Base-by-base conservation (phyloP, 92 coral and sea anemone genomes). In the Ricordea florida region DNA sequence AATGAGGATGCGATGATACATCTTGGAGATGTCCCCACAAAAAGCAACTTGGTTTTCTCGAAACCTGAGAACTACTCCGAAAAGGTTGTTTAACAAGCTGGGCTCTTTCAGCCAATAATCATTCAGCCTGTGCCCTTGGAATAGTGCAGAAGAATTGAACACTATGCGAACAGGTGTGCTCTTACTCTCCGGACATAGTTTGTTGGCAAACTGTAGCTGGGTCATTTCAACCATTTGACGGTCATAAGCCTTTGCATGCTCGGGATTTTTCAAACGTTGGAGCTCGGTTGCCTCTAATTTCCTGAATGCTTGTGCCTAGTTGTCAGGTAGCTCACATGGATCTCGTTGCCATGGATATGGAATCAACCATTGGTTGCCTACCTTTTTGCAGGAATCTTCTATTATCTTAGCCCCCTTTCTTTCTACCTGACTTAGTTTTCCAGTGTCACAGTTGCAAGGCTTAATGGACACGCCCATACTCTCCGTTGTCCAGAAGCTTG, bases 81-180 rank as follows among this genome's bases (percentile, higher is more conserved):
- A 68, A 47, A 83, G 42, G 48, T 48, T 83, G 77, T 68, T 44
- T 20, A 82, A 48, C 66, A 83, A 48, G 48, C 69, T 66, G 5
- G 80, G 89, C 3, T 79, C 84, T 49, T 74, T 82, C 70, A 50
- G 29, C 87, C 87, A 82, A 65, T 74, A 74, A 66, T 82, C 69
- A 48, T 83, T 76, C 28, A 66, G 42, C 28, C 83, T 35, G 66
- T 69, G 77, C 14, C 80, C 89, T 67, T 83, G 72, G 58, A 65
- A 55, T n/a, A 53, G 47, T 16, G 89, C 64, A 23, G 89, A 76
- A 45, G 82, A 82, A 15, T 80, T 80, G 46, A 80, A 71, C 2
- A 72, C 70, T 26, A 74, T 72, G 17, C 81, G n/a, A 44, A 49
- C 37, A 13, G 82, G 69, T 13, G 76, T 75, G 31, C 74, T 62